A percentile compares a stretch with the other conserved stretches of the same genome.
These are phyloP conservation scores for Phataginus tricuspis DNA, from an alignment of 2,797 vertebrate species.

Conservation along the genomic window DNA sequence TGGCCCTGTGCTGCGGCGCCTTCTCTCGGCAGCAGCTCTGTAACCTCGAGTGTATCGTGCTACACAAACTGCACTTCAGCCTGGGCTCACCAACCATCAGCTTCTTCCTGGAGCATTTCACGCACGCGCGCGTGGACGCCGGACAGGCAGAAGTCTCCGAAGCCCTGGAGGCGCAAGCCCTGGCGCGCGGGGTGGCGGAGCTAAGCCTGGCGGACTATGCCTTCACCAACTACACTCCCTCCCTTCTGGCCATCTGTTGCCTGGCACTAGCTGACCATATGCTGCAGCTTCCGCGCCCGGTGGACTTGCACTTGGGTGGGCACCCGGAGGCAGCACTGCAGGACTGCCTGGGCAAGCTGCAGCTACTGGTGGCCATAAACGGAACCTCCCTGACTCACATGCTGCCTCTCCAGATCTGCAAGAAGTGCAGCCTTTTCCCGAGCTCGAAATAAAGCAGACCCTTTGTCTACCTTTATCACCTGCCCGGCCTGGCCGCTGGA, in stretches of 20 bases:
- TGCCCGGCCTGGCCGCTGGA: neutral
- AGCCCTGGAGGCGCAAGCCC: slow-evolving; percentile 79
- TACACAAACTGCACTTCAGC: slow-evolving; percentile 91
- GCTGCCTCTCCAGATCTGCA: slow-evolving; percentile 73
- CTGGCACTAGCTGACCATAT: slow-evolving; percentile 89
- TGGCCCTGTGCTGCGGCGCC: slow-evolving; percentile 92
- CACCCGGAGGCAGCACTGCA: slow-evolving; percentile 81
- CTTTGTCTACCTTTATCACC: neutral
- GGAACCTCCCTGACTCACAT: slow-evolving; percentile 84
- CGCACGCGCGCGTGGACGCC: slow-evolving; percentile 75
- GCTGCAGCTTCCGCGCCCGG: slow-evolving; percentile 72
- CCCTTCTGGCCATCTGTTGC: slow-evolving; percentile 91
- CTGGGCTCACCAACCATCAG: slow-evolving; percentile 91
- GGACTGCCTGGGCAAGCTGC: slow-evolving; percentile 91
- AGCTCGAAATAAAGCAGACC: slow-evolving; percentile 49
- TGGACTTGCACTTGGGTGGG: slow-evolving; percentile 78
- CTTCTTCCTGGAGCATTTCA: slow-evolving; percentile 95
- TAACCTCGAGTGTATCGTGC: slow-evolving; percentile 94
- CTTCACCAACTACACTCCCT: slow-evolving; percentile 92
- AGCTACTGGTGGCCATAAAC: slow-evolving; percentile 92
- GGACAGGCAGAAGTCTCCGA: slow-evolving; percentile 53
- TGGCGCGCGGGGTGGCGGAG: slow-evolving; percentile 91
- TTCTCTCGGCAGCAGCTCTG: slow-evolving; percentile 94
- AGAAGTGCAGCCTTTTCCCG: slow-evolving; percentile 57
- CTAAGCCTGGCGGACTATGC: slow-evolving; percentile 95